These are phyloP conservation scores for Unio delphinus DNA, from an alignment of 2,888 invertebrate species.

Conservation along the genomic window DNA sequence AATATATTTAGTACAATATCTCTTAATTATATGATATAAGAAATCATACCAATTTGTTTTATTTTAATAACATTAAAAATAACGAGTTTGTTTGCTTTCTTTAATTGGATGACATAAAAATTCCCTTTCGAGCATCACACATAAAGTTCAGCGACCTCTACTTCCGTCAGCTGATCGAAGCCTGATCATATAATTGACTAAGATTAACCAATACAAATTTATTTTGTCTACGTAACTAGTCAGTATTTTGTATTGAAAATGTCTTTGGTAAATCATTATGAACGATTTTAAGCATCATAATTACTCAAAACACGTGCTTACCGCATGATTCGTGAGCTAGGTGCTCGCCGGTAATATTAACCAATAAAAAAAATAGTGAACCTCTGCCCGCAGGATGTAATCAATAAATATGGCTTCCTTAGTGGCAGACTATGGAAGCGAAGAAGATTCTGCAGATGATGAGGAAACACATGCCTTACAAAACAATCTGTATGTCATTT, in stretches of 20 bases:
- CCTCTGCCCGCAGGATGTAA: conserved; percentile 10
- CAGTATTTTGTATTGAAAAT: neutral
- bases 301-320: no score
- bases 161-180: conserved; percentile 66
- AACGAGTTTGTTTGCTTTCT: no score
- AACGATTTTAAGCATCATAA: no score
- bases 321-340: neutral
- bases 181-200: conserved; percentile 33
- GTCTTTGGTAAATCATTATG: neutral
- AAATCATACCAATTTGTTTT: no score
- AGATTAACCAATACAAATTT: neutral
- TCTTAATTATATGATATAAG: no score
- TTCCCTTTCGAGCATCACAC: no score
- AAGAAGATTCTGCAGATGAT: conserved; percentile 45
- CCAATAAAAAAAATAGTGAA: conserved; percentile 40
- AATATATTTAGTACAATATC: no score
- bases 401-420: conserved; percentile 60
- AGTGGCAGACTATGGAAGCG: conserved; percentile 67
- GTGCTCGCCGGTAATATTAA: conserved; percentile 43
- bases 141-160: conserved; percentile 49
- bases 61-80: no score
- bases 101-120: no score
- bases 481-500: conserved; percentile 16
- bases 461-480: neutral
- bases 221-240: neutral